Conservation (phyloP, 2,888 invertebrate genomes). For the Thymelicus sylvestris region DNA sequence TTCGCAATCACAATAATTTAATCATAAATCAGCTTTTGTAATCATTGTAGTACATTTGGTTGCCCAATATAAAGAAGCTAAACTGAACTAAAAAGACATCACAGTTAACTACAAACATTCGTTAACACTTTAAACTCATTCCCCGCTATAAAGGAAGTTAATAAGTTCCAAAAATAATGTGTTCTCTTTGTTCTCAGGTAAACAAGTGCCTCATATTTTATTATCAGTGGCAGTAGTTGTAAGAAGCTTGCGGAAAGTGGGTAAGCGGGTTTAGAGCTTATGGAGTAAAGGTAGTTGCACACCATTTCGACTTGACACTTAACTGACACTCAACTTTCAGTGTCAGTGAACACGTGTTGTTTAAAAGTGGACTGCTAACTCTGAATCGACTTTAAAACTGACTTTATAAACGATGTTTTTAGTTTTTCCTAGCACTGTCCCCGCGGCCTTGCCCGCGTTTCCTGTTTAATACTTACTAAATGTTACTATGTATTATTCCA, state of each 20-base stretch:
- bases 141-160: constrained; percentile 11
- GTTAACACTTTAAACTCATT: background rate
- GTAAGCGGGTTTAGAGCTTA: constrained; percentile 32
- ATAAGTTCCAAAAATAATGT: constrained; percentile 23
- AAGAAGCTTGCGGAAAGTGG: constrained; percentile 27
- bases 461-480: too few species aligned
- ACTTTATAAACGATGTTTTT: too few species aligned
- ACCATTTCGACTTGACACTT: background rate
- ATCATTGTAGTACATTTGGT: background rate
- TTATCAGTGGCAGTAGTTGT: background rate
- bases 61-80: background rate
- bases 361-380: too few species aligned
- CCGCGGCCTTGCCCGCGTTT: too few species aligned
- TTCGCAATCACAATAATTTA: background rate
- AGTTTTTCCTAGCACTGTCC: too few species aligned
- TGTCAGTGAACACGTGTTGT: too few species aligned
- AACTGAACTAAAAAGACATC: too few species aligned
- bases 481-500: too few species aligned
- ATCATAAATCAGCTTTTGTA: background rate
- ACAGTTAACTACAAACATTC: too few species aligned
- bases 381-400: too few species aligned
- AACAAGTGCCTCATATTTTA: constrained; percentile 34
- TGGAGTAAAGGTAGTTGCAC: constrained; percentile 14
- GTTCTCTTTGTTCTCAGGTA: constrained; percentile 35
- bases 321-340: too few species aligned